Percentiles rank a stretch among this genome's conserved stretches.
Evolutionary conservation across 2,888 invertebrate species (phyloP).

Genomic region (Drosophila affinis): DNA sequence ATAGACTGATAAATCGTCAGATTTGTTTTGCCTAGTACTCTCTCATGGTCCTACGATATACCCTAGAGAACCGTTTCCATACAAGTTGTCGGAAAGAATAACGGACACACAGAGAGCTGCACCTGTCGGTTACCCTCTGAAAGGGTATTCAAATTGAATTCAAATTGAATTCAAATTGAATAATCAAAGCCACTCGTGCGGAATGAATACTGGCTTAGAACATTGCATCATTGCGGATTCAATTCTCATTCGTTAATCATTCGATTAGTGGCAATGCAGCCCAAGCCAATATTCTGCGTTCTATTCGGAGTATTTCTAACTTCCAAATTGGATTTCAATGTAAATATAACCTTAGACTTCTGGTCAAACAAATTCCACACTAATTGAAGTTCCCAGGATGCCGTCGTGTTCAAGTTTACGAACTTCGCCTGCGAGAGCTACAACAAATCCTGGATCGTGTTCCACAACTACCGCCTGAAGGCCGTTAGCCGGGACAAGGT

Average conservation of each 20-base stretch:
- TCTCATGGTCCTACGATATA: too few species aligned
- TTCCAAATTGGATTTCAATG: not conserved
- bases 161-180: not conserved
- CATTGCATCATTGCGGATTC: not conserved
- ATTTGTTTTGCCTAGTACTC: too few species aligned
- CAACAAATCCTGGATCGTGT: constrained; percentile 39
- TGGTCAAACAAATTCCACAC: accelerated
- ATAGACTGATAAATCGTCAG: too few species aligned
- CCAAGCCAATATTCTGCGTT: not conserved
- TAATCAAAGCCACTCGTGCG: not conserved
- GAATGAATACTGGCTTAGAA: not conserved
- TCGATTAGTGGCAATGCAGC: not conserved
- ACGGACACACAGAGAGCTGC: not conserved
- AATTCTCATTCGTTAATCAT: not conserved
- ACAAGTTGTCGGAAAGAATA: too few species aligned
- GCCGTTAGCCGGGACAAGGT: constrained; percentile 24
- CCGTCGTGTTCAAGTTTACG: constrained; percentile 41
- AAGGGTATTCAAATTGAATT: not conserved
- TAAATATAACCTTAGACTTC: not conserved
- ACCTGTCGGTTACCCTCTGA: not conserved
- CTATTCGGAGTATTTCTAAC: not conserved
- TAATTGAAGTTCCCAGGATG: constrained; percentile 21
- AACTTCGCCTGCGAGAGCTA: constrained; percentile 41
- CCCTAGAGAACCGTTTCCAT: too few species aligned
- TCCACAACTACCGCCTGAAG: constrained; percentile 41